Percentiles rank a stretch among this genome's conserved stretches.
phyloP scores from a whole-genome alignment of 2,113 vertebrate genomes.

The Oryzias melastigma region DNA sequence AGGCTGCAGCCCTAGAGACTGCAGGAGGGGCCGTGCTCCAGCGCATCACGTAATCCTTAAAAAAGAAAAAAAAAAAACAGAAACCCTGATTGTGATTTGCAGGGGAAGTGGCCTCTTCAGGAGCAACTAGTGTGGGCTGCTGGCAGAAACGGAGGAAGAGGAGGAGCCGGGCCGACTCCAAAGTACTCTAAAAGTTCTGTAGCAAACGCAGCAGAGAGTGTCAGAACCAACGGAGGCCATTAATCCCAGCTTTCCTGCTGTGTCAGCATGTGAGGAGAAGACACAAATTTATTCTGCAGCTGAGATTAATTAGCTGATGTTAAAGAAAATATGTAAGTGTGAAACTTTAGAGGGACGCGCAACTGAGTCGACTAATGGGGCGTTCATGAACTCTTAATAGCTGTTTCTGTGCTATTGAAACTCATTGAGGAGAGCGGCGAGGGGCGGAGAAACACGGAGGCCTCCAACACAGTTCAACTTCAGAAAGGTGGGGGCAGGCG shows the following conservation, averaged over 20 bases:
- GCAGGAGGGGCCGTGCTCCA: constrained; percentile 49
- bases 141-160: constrained; percentile 3
- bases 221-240: constrained; percentile 32
- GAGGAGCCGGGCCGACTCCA: constrained; percentile 9
- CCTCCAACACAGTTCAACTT: neutral
- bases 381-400: constrained; percentile 70
- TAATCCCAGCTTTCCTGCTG: constrained; percentile 52
- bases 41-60: constrained; percentile 65
- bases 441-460: neutral
- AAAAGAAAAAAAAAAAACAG: constrained; percentile 30
- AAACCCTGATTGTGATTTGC: constrained; percentile 57
- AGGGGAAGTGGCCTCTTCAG: constrained; percentile 50
- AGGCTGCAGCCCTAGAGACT: constrained; percentile 46
- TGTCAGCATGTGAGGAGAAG: constrained; percentile 45
- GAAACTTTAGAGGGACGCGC: constrained; percentile 58
- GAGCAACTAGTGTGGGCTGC: constrained; percentile 46
- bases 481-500: neutral
- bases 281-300: constrained; percentile 65
- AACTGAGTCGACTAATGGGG: constrained; percentile 68
- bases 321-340: constrained; percentile 66
- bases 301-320: constrained; percentile 69
- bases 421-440: constrained; percentile 13
- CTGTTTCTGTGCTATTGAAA: constrained; percentile 36
- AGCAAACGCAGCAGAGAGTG: constrained; percentile 15
- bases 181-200: constrained; percentile 49